Evolutionary conservation across 1,140 invertebrate species (phyloP), one percentile per base, ranked within the genome.

Genomic region (Lepeophtheirus salmonis): DNA sequence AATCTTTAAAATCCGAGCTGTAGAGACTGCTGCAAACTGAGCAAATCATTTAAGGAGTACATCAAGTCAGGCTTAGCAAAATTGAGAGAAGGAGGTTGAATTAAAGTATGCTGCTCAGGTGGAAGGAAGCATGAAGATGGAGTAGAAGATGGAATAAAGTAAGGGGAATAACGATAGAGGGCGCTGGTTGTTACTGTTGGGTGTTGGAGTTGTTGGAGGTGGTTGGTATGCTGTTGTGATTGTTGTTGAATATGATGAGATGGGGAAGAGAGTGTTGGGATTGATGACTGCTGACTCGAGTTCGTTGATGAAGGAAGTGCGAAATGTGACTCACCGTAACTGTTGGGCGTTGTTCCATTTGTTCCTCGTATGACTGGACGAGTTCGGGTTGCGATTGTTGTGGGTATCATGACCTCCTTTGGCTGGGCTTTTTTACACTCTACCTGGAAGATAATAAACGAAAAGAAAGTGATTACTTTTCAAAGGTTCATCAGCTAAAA

Each of bases 361-460:
- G 85, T 83, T 72, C 86, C 85, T 73, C 86, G 82, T 66, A 85
- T 85, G 65, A 86, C 84, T 67, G 86, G 86, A 72, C 87, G 81
- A 72, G 86, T 89, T 79, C 90, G 89, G 67, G 86, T 87, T 16
- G 50, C 50, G 76, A 89, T 74, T 73, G 89, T 90, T 63, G 87
- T 83, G 67, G 89, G 89, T 71, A 95, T 81, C 91, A 97, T 97
- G 67, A 97, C 91, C 79, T 97, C 92, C 79, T 97, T 97, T 60
- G 92, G 92, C 74, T 97, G 92, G 70, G 92, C 92, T 77, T 97
- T 96, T 82, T 97, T 97, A 78, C 91, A 96, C 79, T 97, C 91
- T 74, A 97, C 91, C 91, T 97, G 78, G 30, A 41, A 41, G 30
- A 41, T 10, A 41, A 41, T 10, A 41, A n/a, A 41, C n/a, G n/a